These are phyloP conservation scores for Heterodera carotae DNA, from an alignment of 1,140 invertebrate species.

Conservation along the genomic window DNA sequence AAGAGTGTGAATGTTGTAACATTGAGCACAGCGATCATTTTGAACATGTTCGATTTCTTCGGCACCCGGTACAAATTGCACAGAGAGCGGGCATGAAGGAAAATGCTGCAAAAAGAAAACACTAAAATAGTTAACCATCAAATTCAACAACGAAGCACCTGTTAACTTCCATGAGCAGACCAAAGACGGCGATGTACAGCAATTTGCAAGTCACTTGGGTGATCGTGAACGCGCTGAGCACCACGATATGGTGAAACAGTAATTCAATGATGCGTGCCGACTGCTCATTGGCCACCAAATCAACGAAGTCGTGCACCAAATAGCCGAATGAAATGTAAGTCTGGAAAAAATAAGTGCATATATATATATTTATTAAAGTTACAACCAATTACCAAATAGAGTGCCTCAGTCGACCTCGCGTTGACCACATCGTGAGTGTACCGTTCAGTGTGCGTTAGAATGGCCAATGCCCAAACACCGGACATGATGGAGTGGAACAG, in stretches of 20 bases:
- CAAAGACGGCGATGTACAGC: constrained; percentile 59
- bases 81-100: constrained; percentile 57
- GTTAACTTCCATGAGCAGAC: constrained; percentile 64
- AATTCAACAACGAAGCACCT: constrained; percentile 43
- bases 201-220: constrained; percentile 49
- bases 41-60: constrained; percentile 58
- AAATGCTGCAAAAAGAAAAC: constrained; percentile 49
- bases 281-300: constrained; percentile 59
- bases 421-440: constrained; percentile 18
- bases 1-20: constrained; percentile 60
- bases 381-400: not conserved
- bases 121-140: too few species aligned
- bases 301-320: constrained; percentile 60
- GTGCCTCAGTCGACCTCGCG: not conserved
- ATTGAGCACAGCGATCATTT: constrained; percentile 59
- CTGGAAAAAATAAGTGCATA: constrained; percentile 21
- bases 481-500: constrained; percentile 62
- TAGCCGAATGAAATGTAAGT: constrained; percentile 62
- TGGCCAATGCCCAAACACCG: constrained; percentile 54
- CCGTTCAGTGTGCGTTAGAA: constrained; percentile 13
- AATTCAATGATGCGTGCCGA: constrained; percentile 61
- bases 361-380: too few species aligned
- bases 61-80: constrained; percentile 59
- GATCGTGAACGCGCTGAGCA: constrained; percentile 53
- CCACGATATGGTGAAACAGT: constrained; percentile 63